phyloP scores from a whole-genome alignment of 2,888 invertebrate species.

The Branchipolynoe longqiensis region DNA sequence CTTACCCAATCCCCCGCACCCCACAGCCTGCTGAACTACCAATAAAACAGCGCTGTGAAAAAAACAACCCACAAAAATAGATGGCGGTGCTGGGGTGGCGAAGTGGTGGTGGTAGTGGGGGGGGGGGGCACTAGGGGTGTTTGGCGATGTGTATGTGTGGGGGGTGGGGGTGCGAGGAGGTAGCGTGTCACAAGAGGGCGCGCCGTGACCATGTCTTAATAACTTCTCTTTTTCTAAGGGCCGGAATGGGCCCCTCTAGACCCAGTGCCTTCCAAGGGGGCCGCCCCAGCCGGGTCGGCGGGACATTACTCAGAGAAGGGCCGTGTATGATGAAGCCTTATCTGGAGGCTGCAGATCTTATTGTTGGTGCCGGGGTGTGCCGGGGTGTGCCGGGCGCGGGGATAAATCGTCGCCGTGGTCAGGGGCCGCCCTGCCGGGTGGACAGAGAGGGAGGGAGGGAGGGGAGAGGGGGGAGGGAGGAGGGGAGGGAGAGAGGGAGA shows the following conservation, averaged over 20 bases:
- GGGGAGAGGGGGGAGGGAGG: background rate
- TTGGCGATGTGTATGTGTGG: no score
- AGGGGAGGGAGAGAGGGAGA: background rate
- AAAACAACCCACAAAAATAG: no score
- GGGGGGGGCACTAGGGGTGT: no score
- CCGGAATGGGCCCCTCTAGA: background rate
- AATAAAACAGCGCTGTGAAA: no score
- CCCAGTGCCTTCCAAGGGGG: background rate
- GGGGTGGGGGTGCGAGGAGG: background rate
- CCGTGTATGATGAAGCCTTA: slow-evolving; percentile 33
- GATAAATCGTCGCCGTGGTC: slow-evolving; percentile 37
- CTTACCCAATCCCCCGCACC: no score
- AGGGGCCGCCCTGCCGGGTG: slow-evolving; percentile 17
- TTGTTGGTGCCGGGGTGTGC: slow-evolving; percentile 13
- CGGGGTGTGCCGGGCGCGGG: background rate
- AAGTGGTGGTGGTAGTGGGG: no score
- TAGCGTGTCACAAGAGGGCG: background rate
- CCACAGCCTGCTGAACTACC: no score
- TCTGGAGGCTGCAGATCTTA: slow-evolving; percentile 41
- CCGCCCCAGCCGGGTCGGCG: background rate
- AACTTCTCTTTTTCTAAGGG: slow-evolving; percentile 2
- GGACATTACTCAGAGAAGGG: slow-evolving; percentile 33
- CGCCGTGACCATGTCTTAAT: slow-evolving; percentile 28
- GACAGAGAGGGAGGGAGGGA: background rate
- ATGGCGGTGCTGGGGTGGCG: no score